Evolutionary conservation across 1,140 invertebrate species (phyloP), one percentile per base, ranked within the genome.

Genomic region (Carposina sasakii): DNA sequence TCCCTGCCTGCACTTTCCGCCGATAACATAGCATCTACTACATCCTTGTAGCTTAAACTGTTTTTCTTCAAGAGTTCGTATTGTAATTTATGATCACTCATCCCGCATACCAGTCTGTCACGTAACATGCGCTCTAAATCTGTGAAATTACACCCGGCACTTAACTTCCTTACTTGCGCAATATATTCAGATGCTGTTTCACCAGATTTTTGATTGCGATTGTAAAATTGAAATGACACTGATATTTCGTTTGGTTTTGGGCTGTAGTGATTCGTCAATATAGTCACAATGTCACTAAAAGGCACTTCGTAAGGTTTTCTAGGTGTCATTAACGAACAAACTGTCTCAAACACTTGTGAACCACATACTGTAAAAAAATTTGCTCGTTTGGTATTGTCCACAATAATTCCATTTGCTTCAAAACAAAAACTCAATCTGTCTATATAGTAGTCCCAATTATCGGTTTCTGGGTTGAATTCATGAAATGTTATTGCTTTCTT

Each of bases 301-400:
- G 52, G 45, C 31, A 65, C 54, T 16, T 61, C 31, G 26, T n/a
- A 44, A 1, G 54, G 28, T 41, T 51, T 54, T 52, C 28, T 49
- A 13, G 61, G 61, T 6, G 57, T 55, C 21, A 63, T 57, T 22
- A 41, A 40, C 51, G 3, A 65, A 37, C 8, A n/a, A n/a, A n/a
- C n/a, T n/a, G 50, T 65, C 24, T 65, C 54, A 26, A 47, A 64
- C 17, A 60, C 48, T 15, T 40, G 31, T 2, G 50, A 24, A 36
- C 59, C 62, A 48, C 55, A 65, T n/a, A 59, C 55, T 3, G 59
- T 60, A 21, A 56, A 50, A 34, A 65, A 65, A 52, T 58, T 65
- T 3, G 55, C 50, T 10, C 49, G 22, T 61, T 58, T 49, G 8
- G 17, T 44, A 8, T 22, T 8, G 16, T 62, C 54, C 30, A n/a